A percentile compares a stretch with the other conserved stretches of the same genome.
Conservation (phyloP, 2,113 vertebrate genomes). For the Machaerirhynchus nigripectus region DNA sequence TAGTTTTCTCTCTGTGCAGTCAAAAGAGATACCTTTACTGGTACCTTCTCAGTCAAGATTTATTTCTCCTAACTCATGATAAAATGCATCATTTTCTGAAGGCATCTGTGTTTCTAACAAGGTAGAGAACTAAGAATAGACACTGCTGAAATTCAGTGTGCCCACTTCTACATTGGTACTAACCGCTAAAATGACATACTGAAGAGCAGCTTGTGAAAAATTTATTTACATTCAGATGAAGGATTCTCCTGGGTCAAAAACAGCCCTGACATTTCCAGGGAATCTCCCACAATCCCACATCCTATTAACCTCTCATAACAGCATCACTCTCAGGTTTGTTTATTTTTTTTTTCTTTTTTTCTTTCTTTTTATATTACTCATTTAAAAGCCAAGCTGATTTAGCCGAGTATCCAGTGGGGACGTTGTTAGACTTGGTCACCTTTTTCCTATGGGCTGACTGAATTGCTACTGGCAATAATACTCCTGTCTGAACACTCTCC, state of each 20-base stretch:
- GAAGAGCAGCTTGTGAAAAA: background rate
- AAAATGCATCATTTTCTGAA: background rate
- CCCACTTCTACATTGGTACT: background rate
- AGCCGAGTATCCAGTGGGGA: background rate
- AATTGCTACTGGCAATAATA: background rate
- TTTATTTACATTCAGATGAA: background rate
- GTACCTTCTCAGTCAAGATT: background rate
- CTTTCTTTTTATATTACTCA: background rate
- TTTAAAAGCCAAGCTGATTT: slow-evolving; percentile 48
- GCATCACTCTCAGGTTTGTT: background rate
- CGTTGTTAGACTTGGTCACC: background rate
- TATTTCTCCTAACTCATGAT: background rate
- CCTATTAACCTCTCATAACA: background rate
- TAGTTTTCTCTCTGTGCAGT: background rate
- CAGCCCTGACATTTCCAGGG: background rate
- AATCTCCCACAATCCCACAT: background rate
- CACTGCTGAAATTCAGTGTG: background rate
- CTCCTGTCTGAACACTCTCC: background rate
- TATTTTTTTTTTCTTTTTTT: too few species aligned
- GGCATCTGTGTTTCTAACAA: background rate
- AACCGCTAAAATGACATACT: background rate
- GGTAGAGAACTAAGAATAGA: background rate
- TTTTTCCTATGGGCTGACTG: background rate
- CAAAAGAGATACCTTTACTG: background rate
- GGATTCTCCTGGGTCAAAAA: background rate